A percentile compares a stretch with the other conserved stretches of the same genome.
Evolutionary conservation across 2,113 vertebrate species (phyloP).

Genomic region (Lagenorhynchus albirostris): DNA sequence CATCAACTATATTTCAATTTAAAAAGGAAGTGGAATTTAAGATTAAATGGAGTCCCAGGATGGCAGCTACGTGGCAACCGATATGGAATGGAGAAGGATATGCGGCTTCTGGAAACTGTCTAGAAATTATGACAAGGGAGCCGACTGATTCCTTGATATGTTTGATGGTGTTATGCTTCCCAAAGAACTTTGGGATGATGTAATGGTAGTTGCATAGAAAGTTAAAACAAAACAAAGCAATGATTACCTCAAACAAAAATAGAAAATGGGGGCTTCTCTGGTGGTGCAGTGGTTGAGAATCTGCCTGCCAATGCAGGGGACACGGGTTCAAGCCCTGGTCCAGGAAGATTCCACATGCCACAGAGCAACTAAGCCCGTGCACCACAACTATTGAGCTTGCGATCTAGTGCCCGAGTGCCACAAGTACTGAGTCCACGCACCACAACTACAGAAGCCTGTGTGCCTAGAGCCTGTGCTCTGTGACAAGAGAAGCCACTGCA

Average conservation of each 20-base stretch:
- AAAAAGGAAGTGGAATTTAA: not conserved
- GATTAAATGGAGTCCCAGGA: not conserved
- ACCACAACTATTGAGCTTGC: no score
- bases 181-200: not conserved
- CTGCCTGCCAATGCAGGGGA: no score
- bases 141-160: no score
- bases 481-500: no score
- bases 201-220: not conserved
- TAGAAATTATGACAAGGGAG: not conserved
- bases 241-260: not conserved
- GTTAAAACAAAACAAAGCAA: not conserved
- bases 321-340: no score
- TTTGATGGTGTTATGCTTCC: not conserved
- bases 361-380: no score
- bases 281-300: no score
- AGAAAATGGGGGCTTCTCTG: not conserved
- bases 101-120: not conserved
- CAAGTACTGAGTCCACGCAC: no score
- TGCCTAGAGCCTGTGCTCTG: no score
- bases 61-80: not conserved
- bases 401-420: fast-evolving
- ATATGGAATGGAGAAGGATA: not conserved
- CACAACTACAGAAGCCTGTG: no score
- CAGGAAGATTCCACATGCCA: no score
- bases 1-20: no score